Conservation (phyloP, 2,113 vertebrate species). For the Aplodontia rufa region DNA sequence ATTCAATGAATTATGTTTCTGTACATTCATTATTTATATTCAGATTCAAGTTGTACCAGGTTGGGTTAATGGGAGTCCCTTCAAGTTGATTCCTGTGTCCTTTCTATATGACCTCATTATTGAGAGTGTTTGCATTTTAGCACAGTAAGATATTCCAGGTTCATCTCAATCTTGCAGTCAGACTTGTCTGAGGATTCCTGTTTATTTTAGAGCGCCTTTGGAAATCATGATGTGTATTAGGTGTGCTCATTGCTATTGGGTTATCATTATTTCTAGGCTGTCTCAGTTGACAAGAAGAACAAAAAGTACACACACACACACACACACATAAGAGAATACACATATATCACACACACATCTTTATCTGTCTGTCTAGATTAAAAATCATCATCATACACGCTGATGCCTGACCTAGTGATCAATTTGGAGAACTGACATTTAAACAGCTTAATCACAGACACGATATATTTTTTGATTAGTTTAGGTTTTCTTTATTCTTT, state of each 20-base stretch:
- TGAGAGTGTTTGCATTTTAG: background rate
- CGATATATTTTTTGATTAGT: background rate
- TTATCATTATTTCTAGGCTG: background rate
- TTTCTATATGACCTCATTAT: background rate
- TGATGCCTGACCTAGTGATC: background rate
- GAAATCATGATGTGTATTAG: background rate
- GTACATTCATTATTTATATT: background rate
- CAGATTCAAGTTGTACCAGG: background rate
- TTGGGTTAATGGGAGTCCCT: background rate
- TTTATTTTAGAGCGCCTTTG: background rate
- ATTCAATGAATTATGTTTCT: background rate
- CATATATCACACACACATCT: too few relatives aligned
- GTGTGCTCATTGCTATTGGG: background rate
- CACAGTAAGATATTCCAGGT: background rate
- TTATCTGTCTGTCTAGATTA: too few relatives aligned
- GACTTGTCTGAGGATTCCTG: background rate
- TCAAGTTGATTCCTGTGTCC: background rate
- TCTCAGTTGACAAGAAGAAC: too few relatives aligned
- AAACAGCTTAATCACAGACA: background rate
- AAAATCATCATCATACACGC: too few relatives aligned
- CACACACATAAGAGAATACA: too few relatives aligned
- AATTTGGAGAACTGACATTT: background rate
- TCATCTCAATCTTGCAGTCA: background rate
- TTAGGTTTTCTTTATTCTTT: background rate
- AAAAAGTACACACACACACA: too few relatives aligned